Evolutionary conservation across 2,888 invertebrate genomes (phyloP).

Genomic region (Eugnorisma glareosa): DNA sequence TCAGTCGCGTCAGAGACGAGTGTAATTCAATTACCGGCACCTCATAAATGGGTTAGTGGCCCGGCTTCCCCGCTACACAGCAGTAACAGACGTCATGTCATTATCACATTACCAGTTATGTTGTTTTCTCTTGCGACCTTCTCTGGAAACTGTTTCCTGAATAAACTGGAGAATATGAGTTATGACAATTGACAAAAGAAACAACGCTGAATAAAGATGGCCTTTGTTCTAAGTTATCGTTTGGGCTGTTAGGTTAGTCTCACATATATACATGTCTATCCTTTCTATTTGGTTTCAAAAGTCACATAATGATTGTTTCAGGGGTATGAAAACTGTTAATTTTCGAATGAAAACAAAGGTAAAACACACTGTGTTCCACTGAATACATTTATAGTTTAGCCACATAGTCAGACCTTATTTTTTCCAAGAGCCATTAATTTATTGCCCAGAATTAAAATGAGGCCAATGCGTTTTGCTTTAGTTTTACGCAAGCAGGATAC

Average conservation of each 20-base stretch:
- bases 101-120: slow-evolving; percentile 75
- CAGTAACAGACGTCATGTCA: slow-evolving; percentile 68
- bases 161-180: slow-evolving; percentile 29
- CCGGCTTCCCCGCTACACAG: slow-evolving; percentile 77
- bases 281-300: neutral
- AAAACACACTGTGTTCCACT: neutral
- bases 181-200: neutral
- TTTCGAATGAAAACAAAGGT: neutral
- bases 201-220: neutral
- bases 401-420: neutral
- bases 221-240: neutral
- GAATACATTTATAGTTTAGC: neutral
- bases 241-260: neutral
- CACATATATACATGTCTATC: neutral
- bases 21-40: slow-evolving; percentile 83
- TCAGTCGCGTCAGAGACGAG: slow-evolving; percentile 70
- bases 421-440: slow-evolving; percentile 21
- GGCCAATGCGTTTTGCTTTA: slow-evolving; percentile 38
- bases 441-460: slow-evolving; percentile 20
- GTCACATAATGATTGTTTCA: neutral
- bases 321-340: neutral
- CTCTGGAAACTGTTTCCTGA: slow-evolving; percentile 40
- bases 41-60: slow-evolving; percentile 85
- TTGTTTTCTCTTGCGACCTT: slow-evolving; percentile 61
- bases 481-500: slow-evolving; percentile 53